Evolutionary conservation across 2,113 vertebrate species (phyloP).

Genomic region (Guaruba guarouba): DNA sequence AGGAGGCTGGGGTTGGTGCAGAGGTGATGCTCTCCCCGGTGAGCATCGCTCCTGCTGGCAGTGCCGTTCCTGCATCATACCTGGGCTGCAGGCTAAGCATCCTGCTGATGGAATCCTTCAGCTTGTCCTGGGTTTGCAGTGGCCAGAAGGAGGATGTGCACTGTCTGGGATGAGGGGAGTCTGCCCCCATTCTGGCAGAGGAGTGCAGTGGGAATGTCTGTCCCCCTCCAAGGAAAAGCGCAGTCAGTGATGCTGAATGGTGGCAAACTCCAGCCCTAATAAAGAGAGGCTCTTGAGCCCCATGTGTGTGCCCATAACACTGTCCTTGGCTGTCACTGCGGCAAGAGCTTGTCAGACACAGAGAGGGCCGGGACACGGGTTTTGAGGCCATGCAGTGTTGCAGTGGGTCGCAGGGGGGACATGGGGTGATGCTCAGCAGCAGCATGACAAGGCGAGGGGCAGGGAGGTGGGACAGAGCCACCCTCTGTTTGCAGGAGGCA

Average conservation of each 20-base stretch:
- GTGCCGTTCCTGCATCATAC: accelerated
- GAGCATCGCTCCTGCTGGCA: background rate
- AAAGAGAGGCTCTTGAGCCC: background rate
- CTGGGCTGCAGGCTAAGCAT: background rate
- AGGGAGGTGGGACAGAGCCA: background rate
- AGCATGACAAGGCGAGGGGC: background rate
- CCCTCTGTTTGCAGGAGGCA: background rate
- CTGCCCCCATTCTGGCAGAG: accelerated
- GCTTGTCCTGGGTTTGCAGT: background rate
- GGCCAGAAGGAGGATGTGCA: accelerated
- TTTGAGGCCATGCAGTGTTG: accelerated
- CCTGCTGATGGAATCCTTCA: background rate
- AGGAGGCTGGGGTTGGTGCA: background rate
- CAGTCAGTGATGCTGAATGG: background rate
- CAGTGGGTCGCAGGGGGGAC: background rate
- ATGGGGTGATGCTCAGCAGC: accelerated
- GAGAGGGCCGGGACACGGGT: accelerated
- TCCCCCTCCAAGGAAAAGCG: background rate
- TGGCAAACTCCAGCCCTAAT: background rate
- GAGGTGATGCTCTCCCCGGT: background rate
- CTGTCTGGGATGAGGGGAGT: background rate
- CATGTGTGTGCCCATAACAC: accelerated
- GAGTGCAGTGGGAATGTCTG: accelerated
- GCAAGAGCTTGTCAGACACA: accelerated
- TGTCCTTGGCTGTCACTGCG: background rate